Evolutionary conservation across 2,113 vertebrate species (phyloP).

Genomic region (Hemicordylus capensis): DNA sequence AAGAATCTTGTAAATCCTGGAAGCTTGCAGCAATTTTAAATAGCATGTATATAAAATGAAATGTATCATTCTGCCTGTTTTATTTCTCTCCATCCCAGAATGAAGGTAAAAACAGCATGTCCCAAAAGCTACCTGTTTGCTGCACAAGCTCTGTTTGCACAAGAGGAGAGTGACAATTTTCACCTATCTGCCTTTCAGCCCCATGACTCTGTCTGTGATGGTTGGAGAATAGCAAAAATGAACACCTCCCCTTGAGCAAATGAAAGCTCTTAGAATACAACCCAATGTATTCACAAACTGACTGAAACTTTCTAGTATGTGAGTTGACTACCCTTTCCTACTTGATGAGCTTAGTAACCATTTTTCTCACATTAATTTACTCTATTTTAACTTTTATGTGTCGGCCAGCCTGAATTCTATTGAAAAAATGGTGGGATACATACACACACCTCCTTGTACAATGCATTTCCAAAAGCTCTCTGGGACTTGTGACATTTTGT

Average conservation of each 20-base stretch:
- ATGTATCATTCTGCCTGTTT: constrained; percentile 1
- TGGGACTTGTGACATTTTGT: neutral
- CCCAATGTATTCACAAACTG: neutral
- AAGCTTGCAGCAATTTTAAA: neutral
- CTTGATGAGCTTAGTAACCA: neutral
- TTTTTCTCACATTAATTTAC: neutral
- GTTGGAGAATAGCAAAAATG: too few species aligned
- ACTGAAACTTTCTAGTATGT: neutral
- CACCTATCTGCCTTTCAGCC: too few species aligned
- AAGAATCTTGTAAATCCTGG: neutral
- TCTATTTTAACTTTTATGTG: too few species aligned
- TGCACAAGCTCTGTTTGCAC: too few species aligned
- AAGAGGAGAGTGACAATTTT: too few species aligned
- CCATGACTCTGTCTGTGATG: too few species aligned
- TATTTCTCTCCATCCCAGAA: neutral
- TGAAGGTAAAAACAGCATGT: too few species aligned
- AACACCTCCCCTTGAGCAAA: too few species aligned
- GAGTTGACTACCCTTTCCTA: neutral
- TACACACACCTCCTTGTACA: neutral
- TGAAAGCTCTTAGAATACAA: too few species aligned
- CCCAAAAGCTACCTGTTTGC: too few species aligned
- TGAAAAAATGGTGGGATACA: too few species aligned
- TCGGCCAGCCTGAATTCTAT: too few species aligned
- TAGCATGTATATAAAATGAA: neutral
- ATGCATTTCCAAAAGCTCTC: neutral